Evolutionary conservation across 2,888 invertebrate genomes (phyloP).

Genomic region (Hydrotaea cyrtoneurina): DNA sequence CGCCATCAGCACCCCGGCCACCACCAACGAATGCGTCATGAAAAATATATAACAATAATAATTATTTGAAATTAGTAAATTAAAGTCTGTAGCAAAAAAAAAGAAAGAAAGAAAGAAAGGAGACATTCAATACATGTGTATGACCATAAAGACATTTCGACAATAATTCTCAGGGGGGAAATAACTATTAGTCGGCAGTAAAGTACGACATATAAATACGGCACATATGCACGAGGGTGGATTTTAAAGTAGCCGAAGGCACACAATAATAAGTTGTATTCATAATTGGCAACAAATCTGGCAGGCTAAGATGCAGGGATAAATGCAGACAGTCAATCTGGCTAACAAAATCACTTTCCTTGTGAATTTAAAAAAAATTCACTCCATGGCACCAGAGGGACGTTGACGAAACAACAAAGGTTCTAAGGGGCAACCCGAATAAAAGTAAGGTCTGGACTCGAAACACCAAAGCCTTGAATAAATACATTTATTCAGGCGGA

Average conservation of each 20-base stretch:
- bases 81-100: neutral
- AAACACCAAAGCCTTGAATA: too few species aligned
- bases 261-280: too few species aligned
- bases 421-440: too few species aligned
- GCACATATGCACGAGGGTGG: neutral
- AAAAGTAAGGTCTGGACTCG: too few species aligned
- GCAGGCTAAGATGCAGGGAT: too few species aligned
- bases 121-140: neutral
- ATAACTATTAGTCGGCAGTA: constrained; percentile 33
- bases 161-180: constrained; percentile 43
- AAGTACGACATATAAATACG: neutral
- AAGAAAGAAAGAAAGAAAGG: neutral
- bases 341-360: too few species aligned
- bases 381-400: too few species aligned
- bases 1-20: neutral
- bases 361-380: too few species aligned
- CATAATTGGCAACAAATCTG: too few species aligned
- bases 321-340: too few species aligned
- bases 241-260: neutral
- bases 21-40: constrained; percentile 13
- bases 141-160: constrained; percentile 29
- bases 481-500: too few species aligned
- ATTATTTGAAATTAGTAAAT: constrained; percentile 48
- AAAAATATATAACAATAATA: constrained; percentile 46
- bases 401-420: too few species aligned